Percentiles rank a stretch among this genome's conserved stretches.
These are phyloP conservation scores for Latrodectus hesperus DNA, from an alignment of 2,888 invertebrate genomes.

Conservation along the genomic window DNA sequence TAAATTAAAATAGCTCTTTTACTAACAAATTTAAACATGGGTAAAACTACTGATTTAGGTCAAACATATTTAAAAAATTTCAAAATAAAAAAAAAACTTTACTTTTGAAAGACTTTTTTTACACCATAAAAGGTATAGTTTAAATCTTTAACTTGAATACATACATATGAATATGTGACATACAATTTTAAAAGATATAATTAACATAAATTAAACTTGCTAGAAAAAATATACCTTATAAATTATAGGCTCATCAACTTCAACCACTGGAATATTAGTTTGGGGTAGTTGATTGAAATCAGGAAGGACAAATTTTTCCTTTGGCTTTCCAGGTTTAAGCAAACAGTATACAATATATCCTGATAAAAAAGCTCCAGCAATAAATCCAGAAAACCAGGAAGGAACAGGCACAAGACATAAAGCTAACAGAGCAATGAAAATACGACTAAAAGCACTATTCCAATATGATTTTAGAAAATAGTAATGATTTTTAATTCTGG, in stretches of 20 bases:
- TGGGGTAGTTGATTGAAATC: constrained; percentile 38
- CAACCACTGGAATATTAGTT: constrained; percentile 25
- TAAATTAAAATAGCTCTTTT: too few species aligned
- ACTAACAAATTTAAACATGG: too few species aligned
- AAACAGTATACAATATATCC: constrained; percentile 47
- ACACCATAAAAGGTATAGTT: too few species aligned
- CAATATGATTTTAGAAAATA: constrained; percentile 44
- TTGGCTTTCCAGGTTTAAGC: constrained; percentile 41
- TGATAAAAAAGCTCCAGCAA: constrained; percentile 56
- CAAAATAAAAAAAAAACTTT: too few species aligned
- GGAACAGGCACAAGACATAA: constrained; percentile 52
- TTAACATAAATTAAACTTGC: too few species aligned
- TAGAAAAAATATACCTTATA: constrained; percentile 41
- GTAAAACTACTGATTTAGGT: too few species aligned
- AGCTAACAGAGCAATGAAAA: constrained; percentile 45
- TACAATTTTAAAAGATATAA: too few species aligned
- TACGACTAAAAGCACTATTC: constrained; percentile 39
- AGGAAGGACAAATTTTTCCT: constrained; percentile 41
- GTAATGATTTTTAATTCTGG: constrained; percentile 12
- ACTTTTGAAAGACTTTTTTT: too few species aligned
- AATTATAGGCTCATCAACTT: constrained; percentile 38
- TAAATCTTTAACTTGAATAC: too few species aligned
- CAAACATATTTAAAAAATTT: too few species aligned
- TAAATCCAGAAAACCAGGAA: constrained; percentile 64
- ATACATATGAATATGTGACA: too few species aligned